Base-by-base conservation (phyloP, 2,888 invertebrate genomes). In the Pachycephus smyrnensis region DNA sequence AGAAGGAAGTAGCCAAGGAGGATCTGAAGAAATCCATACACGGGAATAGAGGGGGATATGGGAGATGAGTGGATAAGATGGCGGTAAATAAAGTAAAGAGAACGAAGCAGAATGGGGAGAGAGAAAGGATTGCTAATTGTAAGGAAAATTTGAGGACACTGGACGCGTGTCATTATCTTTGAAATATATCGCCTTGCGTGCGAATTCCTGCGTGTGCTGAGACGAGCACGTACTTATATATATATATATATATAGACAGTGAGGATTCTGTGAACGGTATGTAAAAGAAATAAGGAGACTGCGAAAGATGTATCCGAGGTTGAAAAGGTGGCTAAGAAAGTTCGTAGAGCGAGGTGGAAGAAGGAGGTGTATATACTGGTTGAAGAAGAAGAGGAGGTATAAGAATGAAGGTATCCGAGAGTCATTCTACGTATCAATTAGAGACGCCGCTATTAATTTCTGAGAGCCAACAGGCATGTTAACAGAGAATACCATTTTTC, bases 361-460 rank as follows among this genome's bases (percentile, higher is more conserved):
- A 77, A 73, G 71, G 74, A 77, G 69, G 78, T 76, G 77, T 68
- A 69, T 69, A 36, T 55, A 68, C 68, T 68, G 31, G 33, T 36
- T 9, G 73, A 40, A 37, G 12, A 36, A 75, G 30, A 75, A 35
- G 32, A 73, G 79, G 36, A 73, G 69, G 80, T 80, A 68, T 76
- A 79, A 79, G 77, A 78, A 77, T 80, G 80, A 83, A 80, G 78
- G 68, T 76, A 82, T 82, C 79, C 82, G 68, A 84, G 80, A 84
- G 82, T 85, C 84, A 85, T 88, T 88, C 86, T 83, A 89, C 87
- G 89, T 89, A 88, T 89, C 88, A 89, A 89, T 89, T 89, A 88
- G 86, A 86, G 86, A 83, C 80, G 82, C 82, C 81, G 87, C 86
- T 87, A 89, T 89, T 89, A 88, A 88, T 89, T 88, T 86, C 84